These are phyloP conservation scores for Drosophila murphyi DNA, from an alignment of 1,140 invertebrate genomes.

Conservation along the genomic window DNA sequence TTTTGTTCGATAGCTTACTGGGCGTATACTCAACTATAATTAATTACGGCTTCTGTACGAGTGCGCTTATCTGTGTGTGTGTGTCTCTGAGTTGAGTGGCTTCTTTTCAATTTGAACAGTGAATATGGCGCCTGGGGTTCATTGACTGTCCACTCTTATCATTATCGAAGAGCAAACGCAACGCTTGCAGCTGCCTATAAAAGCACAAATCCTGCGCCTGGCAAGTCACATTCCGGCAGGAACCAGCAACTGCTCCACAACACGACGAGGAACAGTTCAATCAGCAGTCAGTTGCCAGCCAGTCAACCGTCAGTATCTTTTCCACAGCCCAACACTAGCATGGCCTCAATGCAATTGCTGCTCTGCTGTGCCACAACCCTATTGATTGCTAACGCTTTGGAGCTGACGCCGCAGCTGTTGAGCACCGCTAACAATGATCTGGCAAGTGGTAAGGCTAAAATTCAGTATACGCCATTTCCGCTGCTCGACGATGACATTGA, in stretches of 20 bases:
- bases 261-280: conserved; percentile 7
- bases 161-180: neutral
- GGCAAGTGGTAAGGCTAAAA: conserved; percentile 50
- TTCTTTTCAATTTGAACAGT: conserved; percentile 75
- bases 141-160: conserved; percentile 51
- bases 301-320: no score
- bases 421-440: conserved; percentile 37
- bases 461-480: conserved; percentile 59
- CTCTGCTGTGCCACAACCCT: conserved; percentile 66
- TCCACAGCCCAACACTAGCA: conserved; percentile 50
- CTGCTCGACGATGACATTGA: conserved; percentile 62
- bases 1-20: conserved; percentile 53
- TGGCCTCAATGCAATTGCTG: conserved; percentile 70
- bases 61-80: conserved; percentile 5
- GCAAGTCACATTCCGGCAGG: conserved; percentile 54
- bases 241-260: conserved; percentile 12
- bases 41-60: conserved; percentile 64
- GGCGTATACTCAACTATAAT: conserved; percentile 74
- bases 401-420: conserved; percentile 49
- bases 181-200: conserved; percentile 47
- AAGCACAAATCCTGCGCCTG: conserved; percentile 30
- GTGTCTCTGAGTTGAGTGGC: conserved; percentile 58
- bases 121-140: conserved; percentile 54
- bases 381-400: conserved; percentile 63
- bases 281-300: neutral